Percentiles rank a stretch among this genome's conserved stretches.
These are phyloP conservation scores for Morpho achilles DNA, from an alignment of 2,888 invertebrate species.

Conservation along the genomic window DNA sequence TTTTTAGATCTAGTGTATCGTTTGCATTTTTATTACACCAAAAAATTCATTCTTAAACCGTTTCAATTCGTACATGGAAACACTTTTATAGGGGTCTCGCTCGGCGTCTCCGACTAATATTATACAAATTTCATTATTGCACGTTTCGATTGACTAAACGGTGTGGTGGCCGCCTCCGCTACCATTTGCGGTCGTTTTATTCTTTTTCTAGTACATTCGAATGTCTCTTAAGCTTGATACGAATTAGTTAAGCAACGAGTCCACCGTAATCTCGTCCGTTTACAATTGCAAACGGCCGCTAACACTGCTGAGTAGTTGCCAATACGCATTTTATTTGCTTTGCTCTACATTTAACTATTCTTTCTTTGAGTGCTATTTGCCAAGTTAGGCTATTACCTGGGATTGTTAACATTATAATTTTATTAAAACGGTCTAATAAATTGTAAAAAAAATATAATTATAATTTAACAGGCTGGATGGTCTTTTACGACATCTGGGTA, in stretches of 20 bases:
- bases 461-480: no score
- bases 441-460: no score
- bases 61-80: constrained; percentile 55
- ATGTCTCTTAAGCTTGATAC: constrained; percentile 53
- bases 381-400: constrained; percentile 23
- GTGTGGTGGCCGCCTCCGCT: constrained; percentile 34
- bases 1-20: constrained; percentile 47
- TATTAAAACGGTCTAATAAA: no score
- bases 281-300: constrained; percentile 64
- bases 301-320: constrained; percentile 55
- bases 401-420: not conserved
- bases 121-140: constrained; percentile 54
- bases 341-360: constrained; percentile 49
- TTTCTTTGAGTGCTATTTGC: constrained; percentile 25
- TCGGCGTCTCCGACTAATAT: constrained; percentile 43
- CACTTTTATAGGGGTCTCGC: constrained; percentile 49
- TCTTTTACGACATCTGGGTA: no score
- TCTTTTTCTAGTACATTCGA: constrained; percentile 42
- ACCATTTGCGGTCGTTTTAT: constrained; percentile 47
- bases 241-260: constrained; percentile 67
- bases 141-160: constrained; percentile 52
- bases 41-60: constrained; percentile 39
- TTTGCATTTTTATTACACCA: constrained; percentile 56
- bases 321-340: constrained; percentile 53
- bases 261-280: constrained; percentile 56